Evolutionary conservation across 2,113 vertebrate genomes (phyloP), one percentile per base, ranked within the genome.

Genomic region (Lepisosteus osseus): DNA sequence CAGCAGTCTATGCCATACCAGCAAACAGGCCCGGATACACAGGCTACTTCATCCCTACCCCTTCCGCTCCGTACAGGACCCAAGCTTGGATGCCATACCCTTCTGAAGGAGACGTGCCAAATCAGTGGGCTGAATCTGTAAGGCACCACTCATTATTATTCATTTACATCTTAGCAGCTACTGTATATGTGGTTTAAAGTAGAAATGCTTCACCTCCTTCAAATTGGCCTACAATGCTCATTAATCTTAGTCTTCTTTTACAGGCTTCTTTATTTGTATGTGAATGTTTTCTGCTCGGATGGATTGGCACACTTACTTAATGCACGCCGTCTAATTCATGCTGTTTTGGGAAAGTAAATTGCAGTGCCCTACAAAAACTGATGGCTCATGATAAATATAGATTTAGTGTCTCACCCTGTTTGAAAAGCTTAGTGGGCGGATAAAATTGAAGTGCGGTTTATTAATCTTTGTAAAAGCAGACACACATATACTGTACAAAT

Each of bases 121-220:
- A 93, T 72, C 96, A 97, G 84, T 99, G 97, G 97, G 92, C 95
- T 59, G 97, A 99, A 72, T 95, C 96, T 82, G 97, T 99, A 95
- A 94, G 94, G 75, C 42, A n/a, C 43, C 6, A 3, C 11, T 55
- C 62, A 41, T 42, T n/a, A 29, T 62, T 4, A 61, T n/a, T 7
- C 4, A 70, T 42, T 44, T 45, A n/a, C 55, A 15, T 56, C 13
- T 54, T 2, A 51, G 9, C 47, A 51, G 5, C 5, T 6, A 51
- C 47, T 51, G 5, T 9, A 51, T 2, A 29, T 51, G 5, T 6
- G 47, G 5, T 51, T 51, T 51, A 51, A 51, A 51, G 47, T 51
- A 51, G 47, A 51, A 64, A 78, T 75, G 62, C 79, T 71, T 78
- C 29, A 6, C 3, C 54, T 56, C 67, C 65, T 70, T 42, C 41